Evolutionary conservation across 2,888 invertebrate genomes (phyloP).

Genomic region (Carpatolechia fugitivella): DNA sequence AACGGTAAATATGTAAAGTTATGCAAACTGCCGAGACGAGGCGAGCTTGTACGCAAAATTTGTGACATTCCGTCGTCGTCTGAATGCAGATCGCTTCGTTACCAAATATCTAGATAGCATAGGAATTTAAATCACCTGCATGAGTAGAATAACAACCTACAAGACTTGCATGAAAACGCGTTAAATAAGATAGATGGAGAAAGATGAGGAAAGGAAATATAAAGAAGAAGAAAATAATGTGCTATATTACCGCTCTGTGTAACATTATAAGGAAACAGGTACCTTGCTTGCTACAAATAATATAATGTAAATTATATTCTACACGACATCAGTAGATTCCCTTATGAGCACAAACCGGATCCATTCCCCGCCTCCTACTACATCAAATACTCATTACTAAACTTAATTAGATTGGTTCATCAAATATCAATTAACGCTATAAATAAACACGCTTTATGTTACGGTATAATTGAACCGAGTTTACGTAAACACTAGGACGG

Average conservation of each 20-base stretch:
- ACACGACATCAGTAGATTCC: background rate
- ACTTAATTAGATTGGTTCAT: constrained; percentile 3
- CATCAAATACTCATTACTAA: constrained; percentile 1
- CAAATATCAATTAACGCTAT: constrained; percentile 7
- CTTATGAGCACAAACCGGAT: background rate
- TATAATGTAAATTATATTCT: too few relatives aligned
- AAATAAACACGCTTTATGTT: background rate
- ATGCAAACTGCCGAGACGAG: constrained; percentile 56
- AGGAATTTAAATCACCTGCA: constrained; percentile 21
- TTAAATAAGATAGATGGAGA: too few relatives aligned
- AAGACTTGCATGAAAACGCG: too few relatives aligned
- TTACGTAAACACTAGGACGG: background rate
- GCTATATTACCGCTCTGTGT: too few relatives aligned
- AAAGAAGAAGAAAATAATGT: too few relatives aligned
- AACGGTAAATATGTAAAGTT: constrained; percentile 64
- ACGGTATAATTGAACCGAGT: constrained; percentile 6
- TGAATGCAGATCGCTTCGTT: constrained; percentile 59
- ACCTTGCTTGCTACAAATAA: too few relatives aligned
- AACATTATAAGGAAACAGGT: too few relatives aligned
- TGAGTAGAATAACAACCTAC: background rate
- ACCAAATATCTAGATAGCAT: constrained; percentile 33
- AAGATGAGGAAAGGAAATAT: too few relatives aligned
- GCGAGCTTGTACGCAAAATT: constrained; percentile 53
- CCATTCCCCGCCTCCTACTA: background rate
- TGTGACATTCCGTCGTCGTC: constrained; percentile 38